Conservation (phyloP, 2,797 vertebrate species). For the Melanogrammus aeglefinus region DNA sequence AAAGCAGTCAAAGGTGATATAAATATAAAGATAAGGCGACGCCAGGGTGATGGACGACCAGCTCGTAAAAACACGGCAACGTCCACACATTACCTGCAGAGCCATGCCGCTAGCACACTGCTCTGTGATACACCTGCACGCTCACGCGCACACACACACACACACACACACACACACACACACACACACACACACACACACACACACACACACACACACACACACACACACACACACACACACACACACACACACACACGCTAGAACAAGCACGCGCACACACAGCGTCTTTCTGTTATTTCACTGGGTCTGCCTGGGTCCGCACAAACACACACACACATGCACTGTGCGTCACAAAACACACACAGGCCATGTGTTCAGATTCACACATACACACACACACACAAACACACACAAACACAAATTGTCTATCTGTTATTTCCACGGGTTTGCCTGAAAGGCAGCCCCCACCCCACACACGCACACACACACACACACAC, state of each 20-base stretch:
- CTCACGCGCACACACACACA: not conserved
- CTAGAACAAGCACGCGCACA: no score
- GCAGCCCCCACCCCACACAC: no score
- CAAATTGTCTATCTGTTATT: not conserved
- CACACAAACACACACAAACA: conserved; percentile 20
- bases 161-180: not conserved
- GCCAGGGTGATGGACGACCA: conserved; percentile 11
- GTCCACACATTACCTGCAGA: conserved; percentile 14
- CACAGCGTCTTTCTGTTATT: conserved; percentile 1
- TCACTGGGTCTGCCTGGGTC: conserved; percentile 41
- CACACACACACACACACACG: conserved; percentile 29
- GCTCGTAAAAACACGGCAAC: conserved; percentile 15
- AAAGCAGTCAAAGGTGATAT: conserved; percentile 4
- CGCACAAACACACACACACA: conserved; percentile 33
- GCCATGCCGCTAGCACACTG: conserved; percentile 13
- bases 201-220: conserved; percentile 21
- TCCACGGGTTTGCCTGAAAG: no score
- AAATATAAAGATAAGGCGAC: conserved; percentile 3
- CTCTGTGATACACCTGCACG: conserved; percentile 6
- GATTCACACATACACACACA: conserved; percentile 9
- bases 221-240: conserved; percentile 15
- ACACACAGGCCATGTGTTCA: not conserved
- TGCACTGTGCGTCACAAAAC: not conserved
- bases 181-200: conserved; percentile 29
- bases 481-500: not conserved